Evolutionary conservation across 2,888 invertebrate species (phyloP).

Genomic region (Ptilodon capucinus): DNA sequence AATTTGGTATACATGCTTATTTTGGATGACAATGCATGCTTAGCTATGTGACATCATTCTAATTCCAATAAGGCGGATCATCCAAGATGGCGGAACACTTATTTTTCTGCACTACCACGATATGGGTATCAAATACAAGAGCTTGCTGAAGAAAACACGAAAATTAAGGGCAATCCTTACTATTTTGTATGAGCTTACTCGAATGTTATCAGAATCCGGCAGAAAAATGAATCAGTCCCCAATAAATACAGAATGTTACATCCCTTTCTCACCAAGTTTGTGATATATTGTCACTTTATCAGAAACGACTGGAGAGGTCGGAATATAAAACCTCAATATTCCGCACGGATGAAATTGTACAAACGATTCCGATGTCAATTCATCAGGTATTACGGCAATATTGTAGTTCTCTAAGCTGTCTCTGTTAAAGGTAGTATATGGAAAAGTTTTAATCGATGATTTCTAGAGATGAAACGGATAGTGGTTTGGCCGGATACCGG

Average conservation of each 20-base stretch:
- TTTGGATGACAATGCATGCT: too few relatives aligned
- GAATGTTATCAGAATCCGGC: background rate
- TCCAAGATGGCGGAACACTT: too few relatives aligned
- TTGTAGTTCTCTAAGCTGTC: conserved; percentile 1
- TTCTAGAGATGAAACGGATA: too few relatives aligned
- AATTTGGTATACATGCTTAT: too few relatives aligned
- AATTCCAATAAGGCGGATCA: too few relatives aligned
- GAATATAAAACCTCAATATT: conserved; percentile 15
- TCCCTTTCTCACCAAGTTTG: background rate
- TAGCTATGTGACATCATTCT: too few relatives aligned
- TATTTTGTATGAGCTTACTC: too few relatives aligned
- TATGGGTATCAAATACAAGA: too few relatives aligned
- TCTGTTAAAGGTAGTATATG: conserved; percentile 2
- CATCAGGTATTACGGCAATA: conserved; percentile 4
- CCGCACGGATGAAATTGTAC: conserved; percentile 2
- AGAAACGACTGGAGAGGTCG: conserved; percentile 9
- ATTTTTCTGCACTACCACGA: too few relatives aligned
- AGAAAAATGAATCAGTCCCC: background rate
- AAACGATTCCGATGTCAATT: conserved; percentile 10
- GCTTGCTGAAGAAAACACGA: too few relatives aligned
- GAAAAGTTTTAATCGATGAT: conserved; percentile 5
- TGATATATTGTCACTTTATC: conserved; percentile 15
- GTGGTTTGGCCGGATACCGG: too few relatives aligned
- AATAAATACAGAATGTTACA: background rate
- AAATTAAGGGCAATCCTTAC: too few relatives aligned